Conservation (phyloP, 2,113 vertebrate genomes). For the Tetrax tetrax region DNA sequence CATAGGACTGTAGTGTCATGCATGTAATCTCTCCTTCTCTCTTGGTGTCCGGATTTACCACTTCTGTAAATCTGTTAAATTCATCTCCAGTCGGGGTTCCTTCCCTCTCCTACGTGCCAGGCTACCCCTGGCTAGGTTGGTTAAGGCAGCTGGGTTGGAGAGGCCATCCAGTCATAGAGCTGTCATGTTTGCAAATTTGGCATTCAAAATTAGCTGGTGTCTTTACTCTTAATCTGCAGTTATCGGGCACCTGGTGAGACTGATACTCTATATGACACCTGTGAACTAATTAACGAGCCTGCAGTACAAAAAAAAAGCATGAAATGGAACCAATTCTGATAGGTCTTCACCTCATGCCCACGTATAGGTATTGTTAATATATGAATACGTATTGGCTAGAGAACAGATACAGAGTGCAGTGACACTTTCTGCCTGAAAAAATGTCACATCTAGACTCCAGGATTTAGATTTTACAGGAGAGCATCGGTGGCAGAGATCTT, state of each 20-base stretch:
- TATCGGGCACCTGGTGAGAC: neutral
- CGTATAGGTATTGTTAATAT: neutral
- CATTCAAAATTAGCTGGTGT: neutral
- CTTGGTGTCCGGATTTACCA: neutral
- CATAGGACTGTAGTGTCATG: neutral
- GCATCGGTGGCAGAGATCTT: neutral
- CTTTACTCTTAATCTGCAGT: neutral
- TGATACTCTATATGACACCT: neutral
- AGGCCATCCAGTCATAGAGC: neutral
- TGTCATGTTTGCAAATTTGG: neutral
- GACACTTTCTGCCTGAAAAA: neutral
- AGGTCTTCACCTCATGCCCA: neutral
- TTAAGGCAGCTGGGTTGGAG: neutral
- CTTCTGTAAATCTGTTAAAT: neutral
- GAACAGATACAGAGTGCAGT: neutral
- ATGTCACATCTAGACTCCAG: neutral
- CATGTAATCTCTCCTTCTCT: neutral
- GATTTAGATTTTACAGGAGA: neutral
- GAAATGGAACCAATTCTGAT: neutral
- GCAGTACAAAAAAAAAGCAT: neutral
- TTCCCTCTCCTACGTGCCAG: fast-evolving
- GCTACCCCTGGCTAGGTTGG: neutral
- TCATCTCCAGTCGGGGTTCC: neutral
- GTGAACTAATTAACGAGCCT: neutral
- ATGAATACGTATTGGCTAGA: neutral